Evolutionary conservation across 2,113 vertebrate species (phyloP).

Genomic region (Echinops telfairi): DNA sequence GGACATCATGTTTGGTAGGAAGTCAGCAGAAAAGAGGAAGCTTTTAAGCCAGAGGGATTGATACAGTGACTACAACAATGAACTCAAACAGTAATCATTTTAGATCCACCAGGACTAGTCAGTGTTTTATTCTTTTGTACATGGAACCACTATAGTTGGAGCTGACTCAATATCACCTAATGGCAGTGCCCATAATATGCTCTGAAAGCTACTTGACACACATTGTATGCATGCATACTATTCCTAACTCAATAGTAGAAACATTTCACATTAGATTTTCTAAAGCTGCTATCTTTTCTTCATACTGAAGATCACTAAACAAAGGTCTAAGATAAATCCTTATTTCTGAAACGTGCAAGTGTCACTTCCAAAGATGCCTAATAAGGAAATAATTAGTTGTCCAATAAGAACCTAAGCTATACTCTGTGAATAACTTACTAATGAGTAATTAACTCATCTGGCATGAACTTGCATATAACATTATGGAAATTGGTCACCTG

Average conservation of each 20-base stretch:
- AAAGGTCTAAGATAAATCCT: slow-evolving; percentile 13
- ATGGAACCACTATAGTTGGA: too few relatives aligned
- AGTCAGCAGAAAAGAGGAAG: too few relatives aligned
- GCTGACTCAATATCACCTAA: too few relatives aligned
- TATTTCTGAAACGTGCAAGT: background rate
- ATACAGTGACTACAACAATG: too few relatives aligned
- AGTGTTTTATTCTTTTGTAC: too few relatives aligned
- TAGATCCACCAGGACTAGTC: too few relatives aligned
- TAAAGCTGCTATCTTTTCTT: background rate
- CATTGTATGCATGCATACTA: background rate
- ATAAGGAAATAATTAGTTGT: background rate
- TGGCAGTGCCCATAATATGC: too few relatives aligned
- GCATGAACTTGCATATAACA: background rate
- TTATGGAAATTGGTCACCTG: background rate
- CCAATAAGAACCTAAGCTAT: background rate
- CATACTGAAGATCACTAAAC: slow-evolving; percentile 21
- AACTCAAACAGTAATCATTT: too few relatives aligned
- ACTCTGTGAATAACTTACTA: background rate
- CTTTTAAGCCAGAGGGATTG: too few relatives aligned
- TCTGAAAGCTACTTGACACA: background rate
- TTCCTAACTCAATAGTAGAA: slow-evolving; percentile 26
- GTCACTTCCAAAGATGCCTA: background rate
- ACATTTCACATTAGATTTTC: slow-evolving; percentile 26
- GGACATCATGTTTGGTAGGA: too few relatives aligned
- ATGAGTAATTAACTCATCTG: background rate